Base-by-base conservation (phyloP, 2,113 vertebrate species). In the Artemisiospiza belli region DNA sequence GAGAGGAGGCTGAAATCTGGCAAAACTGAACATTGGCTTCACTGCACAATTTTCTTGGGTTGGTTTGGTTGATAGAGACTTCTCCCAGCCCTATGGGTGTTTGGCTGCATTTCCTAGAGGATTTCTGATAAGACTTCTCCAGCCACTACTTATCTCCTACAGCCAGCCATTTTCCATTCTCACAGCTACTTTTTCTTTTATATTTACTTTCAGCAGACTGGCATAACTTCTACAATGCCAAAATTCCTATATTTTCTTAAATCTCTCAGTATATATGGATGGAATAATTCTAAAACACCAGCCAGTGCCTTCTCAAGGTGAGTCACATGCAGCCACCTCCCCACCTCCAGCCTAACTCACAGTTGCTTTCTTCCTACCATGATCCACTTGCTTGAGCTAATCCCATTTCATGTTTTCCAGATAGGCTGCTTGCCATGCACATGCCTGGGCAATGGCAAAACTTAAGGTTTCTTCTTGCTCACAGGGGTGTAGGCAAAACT, bases 71-170 rank as follows among this genome's bases (percentile, higher is more conserved):
- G 89, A 83, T 72, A 68, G 41, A 69, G 83, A 81, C 76, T 91
- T 94, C 91, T 89, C 54, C 69, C 1, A 12, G 39, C 94, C 92
- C 95, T 72, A 14, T 59, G 91, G 89, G 51, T 43, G 35, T 92
- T 95, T 95, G 91, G 95, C 94, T 90, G 85, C 82, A 85, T 80
- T 90, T 93, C 86, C 77, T 90, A 57, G 28, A 89, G 96, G 74
- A 94, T 95, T 96, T 92, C 90, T 89, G 92, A 63, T 73, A 66
- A 87, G 85, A 86, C 83, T 93, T 96, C 92, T 92, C 83, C 58
- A 96, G 79, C 69, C 76, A 67, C 83, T 88, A 96, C 84, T 97
- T 97, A 97, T 97, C 97, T 96, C 52, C 84, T 84, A 39, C 88
- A 97, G 75, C 22, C 96, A 97, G 94, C 84, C 94, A 92, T 91